Percentiles rank a stretch among this genome's conserved stretches.
phyloP scores from a whole-genome alignment of 2,797 vertebrate species.

The Rachycentron canadum region DNA sequence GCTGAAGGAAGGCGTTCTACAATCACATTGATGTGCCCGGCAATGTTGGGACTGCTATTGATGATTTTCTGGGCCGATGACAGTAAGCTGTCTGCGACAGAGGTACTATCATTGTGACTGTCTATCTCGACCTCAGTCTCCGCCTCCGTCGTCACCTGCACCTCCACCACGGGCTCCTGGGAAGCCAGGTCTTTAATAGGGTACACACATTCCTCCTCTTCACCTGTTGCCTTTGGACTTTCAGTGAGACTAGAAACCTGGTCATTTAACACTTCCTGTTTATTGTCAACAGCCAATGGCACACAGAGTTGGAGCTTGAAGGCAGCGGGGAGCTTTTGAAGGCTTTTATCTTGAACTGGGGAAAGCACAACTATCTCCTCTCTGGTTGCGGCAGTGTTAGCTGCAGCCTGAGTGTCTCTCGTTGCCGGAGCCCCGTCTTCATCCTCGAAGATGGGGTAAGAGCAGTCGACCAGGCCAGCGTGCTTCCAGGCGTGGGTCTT shows the following conservation, averaged over 20 bases:
- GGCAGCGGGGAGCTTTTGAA: constrained; percentile 77
- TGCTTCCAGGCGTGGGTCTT: constrained; percentile 99
- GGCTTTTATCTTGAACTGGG: constrained; percentile 67
- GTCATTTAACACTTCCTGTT: constrained; percentile 52
- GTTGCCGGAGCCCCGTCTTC: constrained; percentile 82
- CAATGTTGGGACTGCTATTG: constrained; percentile 90
- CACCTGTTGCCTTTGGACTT: constrained; percentile 33
- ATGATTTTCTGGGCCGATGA: constrained; percentile 98
- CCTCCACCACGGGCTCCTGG: constrained; percentile 85
- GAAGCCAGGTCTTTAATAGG: constrained; percentile 77
- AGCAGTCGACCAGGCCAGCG: constrained; percentile 94
- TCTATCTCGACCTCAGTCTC: constrained; percentile 83
- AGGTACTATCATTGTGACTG: constrained; percentile 35
- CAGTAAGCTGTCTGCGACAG: constrained; percentile 89
- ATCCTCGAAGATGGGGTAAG: constrained; percentile 96
- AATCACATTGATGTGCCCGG: constrained; percentile 96
- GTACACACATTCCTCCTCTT: constrained; percentile 60
- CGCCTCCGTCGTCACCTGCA: constrained; percentile 84
- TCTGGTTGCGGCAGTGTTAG: constrained; percentile 1
- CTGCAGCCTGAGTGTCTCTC: constrained; percentile 70
- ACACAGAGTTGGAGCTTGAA: constrained; percentile 89
- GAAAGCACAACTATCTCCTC: constrained; percentile 80
- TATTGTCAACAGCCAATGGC: constrained; percentile 71
- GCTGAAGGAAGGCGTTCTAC: constrained; percentile 96
- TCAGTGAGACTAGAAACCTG: constrained; percentile 51